Percentiles rank a stretch among this genome's conserved stretches.
Conservation (phyloP, 2,113 vertebrate genomes). For the Eulemur rufifrons region DNA sequence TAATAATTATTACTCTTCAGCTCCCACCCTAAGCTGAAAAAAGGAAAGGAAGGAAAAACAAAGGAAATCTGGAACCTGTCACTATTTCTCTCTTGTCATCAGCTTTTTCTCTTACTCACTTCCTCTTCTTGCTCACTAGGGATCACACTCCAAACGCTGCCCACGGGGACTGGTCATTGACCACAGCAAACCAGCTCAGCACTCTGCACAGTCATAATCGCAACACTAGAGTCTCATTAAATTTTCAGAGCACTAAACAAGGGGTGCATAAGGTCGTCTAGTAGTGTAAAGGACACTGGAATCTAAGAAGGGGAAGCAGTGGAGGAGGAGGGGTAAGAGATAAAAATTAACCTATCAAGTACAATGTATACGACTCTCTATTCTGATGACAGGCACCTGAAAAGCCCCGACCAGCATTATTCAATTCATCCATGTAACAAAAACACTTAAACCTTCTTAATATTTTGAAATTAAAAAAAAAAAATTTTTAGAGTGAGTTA, state of each 20-base stretch:
- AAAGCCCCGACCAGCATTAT: too few species aligned
- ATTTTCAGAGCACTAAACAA: background rate
- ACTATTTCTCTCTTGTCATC: constrained; percentile 21
- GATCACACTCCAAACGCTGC: background rate
- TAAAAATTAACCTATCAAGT: too few species aligned
- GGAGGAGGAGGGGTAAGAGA: too few species aligned
- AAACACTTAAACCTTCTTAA: too few species aligned
- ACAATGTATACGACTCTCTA: too few species aligned
- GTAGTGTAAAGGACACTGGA: too few species aligned
- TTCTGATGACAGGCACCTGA: too few species aligned
- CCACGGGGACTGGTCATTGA: background rate
- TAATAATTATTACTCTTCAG: background rate
- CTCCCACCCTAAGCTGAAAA: constrained; percentile 20
- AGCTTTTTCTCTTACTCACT: constrained; percentile 44
- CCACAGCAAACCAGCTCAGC: background rate
- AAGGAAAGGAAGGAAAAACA: constrained; percentile 1
- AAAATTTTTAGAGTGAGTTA: background rate
- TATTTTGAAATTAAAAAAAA: too few species aligned
- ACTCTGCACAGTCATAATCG: background rate
- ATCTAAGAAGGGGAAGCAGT: too few species aligned
- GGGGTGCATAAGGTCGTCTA: too few species aligned
- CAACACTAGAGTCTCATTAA: background rate
- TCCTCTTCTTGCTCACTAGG: constrained; percentile 23
- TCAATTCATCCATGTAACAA: too few species aligned
- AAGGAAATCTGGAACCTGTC: constrained; percentile 51